A percentile compares a stretch with the other conserved stretches of the same genome.
Conservation (phyloP, 2,797 vertebrate genomes). For the Chelidonichthys spinosus region DNA sequence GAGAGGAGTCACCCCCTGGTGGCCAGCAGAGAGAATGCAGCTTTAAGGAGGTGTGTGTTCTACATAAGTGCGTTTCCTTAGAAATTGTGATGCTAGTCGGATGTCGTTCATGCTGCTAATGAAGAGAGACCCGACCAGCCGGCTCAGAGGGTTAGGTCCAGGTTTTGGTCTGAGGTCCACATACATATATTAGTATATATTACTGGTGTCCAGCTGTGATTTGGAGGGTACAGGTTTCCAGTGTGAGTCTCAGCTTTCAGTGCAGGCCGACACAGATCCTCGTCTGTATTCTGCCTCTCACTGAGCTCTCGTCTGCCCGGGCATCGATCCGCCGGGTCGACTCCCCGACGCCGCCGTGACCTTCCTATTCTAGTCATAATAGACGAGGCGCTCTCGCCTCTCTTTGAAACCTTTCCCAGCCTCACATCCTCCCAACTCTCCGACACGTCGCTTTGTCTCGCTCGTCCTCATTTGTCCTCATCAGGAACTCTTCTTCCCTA, state of each 20-base stretch:
- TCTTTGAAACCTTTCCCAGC: constrained; percentile 22
- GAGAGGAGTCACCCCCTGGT: no score
- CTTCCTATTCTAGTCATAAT: constrained; percentile 38
- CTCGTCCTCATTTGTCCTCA: constrained; percentile 15
- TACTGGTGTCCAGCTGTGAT: no score
- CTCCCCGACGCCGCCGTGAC: constrained; percentile 40
- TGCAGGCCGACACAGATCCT: neutral
- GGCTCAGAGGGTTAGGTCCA: neutral
- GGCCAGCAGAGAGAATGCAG: no score
- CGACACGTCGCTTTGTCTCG: constrained; percentile 6
- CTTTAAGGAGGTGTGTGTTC: no score
- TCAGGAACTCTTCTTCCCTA: neutral
- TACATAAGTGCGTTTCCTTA: no score
- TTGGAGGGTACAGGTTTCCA: neutral
- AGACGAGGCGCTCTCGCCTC: constrained; percentile 11
- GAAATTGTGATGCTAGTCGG: no score
- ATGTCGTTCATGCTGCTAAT: no score
- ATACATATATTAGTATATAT: no score
- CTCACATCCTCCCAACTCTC: neutral
- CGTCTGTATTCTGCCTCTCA: constrained; percentile 23
- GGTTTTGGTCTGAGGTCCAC: neutral
- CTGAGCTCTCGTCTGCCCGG: constrained; percentile 12
- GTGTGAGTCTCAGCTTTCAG: neutral
- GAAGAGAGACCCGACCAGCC: no score
- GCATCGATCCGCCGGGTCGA: constrained; percentile 41